These are phyloP conservation scores for Cyclina sinensis DNA, from an alignment of 1,140 invertebrate genomes.

Conservation along the genomic window DNA sequence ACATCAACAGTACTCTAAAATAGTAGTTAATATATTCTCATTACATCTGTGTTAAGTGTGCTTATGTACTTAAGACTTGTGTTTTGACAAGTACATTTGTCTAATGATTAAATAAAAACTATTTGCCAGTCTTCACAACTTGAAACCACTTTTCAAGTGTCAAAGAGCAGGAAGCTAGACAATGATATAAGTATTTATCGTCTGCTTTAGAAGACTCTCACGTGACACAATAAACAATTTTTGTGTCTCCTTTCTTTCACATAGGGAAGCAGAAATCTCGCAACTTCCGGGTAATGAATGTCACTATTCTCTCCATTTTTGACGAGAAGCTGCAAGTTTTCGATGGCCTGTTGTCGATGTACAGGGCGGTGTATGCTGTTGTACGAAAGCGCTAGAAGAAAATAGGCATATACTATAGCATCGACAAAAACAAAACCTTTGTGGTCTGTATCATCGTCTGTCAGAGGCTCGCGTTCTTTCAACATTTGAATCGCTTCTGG, in stretches of 20 bases:
- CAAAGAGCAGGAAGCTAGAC: too few species aligned
- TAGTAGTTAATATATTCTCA: too few species aligned
- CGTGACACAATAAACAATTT: slow-evolving; percentile 62
- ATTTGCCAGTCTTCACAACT: too few species aligned
- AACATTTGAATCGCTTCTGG: slow-evolving; percentile 66
- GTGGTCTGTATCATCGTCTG: slow-evolving; percentile 60
- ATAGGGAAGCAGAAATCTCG: slow-evolving; percentile 57
- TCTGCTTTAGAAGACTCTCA: slow-evolving; percentile 35
- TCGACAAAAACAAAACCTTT: slow-evolving; percentile 66
- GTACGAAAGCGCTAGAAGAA: slow-evolving; percentile 55
- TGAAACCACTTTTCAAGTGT: too few species aligned
- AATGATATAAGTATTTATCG: too few species aligned
- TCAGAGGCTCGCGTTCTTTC: slow-evolving; percentile 51
- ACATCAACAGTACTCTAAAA: too few species aligned
- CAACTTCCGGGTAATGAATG: slow-evolving; percentile 58
- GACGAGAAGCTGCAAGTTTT: slow-evolving; percentile 60
- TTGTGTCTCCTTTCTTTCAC: slow-evolving; percentile 65
- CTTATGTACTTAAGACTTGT: too few species aligned
- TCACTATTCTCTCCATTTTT: slow-evolving; percentile 41
- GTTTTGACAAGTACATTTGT: too few species aligned
- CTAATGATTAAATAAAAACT: too few species aligned
- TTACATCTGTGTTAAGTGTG: too few species aligned
- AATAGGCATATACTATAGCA: slow-evolving; percentile 58
- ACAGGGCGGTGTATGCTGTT: slow-evolving; percentile 60
- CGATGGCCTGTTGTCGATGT: slow-evolving; percentile 59